phyloP scores from a whole-genome alignment of 2,113 vertebrate genomes.

The Casuarius casuarius region DNA sequence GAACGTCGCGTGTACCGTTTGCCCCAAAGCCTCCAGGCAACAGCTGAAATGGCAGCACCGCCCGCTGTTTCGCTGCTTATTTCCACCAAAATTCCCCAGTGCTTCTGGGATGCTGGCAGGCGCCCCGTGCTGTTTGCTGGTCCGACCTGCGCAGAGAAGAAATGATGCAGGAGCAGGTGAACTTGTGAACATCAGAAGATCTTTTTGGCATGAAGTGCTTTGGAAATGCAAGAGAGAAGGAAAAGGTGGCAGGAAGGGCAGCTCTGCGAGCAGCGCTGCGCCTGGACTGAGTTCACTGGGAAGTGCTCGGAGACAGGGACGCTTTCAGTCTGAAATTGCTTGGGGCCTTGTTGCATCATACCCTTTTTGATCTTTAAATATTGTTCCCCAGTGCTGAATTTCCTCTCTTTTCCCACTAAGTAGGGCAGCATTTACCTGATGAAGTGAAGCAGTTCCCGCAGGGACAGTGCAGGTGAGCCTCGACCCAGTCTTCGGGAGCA shows the following conservation, averaged over 20 bases:
- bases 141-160: background rate
- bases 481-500: too few species aligned
- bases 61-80: background rate
- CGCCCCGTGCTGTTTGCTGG: background rate
- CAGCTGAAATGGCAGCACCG: too few species aligned
- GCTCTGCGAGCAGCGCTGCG: background rate
- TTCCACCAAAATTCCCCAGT: background rate
- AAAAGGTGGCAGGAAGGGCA: background rate
- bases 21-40: background rate
- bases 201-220: background rate
- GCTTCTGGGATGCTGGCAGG: background rate
- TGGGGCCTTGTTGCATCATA: background rate
- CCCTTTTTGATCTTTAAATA: background rate
- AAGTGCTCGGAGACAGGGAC: background rate
- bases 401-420: background rate
- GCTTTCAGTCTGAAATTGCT: background rate
- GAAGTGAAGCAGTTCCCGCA: background rate
- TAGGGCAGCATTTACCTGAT: fast-evolving
- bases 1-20: background rate
- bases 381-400: background rate
- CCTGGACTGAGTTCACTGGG: too few species aligned
- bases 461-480: background rate
- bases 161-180: too few species aligned
- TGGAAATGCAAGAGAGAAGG: background rate
- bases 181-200: background rate